Conservation (phyloP, 2,113 vertebrate species). For the Ellobius talpinus region DNA sequence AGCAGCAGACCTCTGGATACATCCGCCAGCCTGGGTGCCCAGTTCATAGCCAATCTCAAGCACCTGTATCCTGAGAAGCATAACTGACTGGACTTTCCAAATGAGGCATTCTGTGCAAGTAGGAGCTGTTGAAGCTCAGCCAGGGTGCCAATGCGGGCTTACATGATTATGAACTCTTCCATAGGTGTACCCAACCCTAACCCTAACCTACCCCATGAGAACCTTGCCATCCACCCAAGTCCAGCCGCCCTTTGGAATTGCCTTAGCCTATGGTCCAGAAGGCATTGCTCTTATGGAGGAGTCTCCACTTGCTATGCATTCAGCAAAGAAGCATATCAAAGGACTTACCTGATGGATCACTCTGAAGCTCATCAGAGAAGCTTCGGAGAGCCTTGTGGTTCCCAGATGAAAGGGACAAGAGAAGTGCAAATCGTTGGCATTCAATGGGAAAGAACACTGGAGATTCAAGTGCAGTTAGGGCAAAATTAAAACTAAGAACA, state of each 20-base stretch:
- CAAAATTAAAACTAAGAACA: conserved; percentile 70
- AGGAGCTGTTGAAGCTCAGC: background rate
- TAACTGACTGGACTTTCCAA: background rate
- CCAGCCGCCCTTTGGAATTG: background rate
- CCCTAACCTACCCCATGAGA: background rate
- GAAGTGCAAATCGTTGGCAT: conserved; percentile 65
- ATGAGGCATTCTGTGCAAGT: background rate
- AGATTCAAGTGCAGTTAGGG: conserved; percentile 39
- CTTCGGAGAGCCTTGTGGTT: conserved; percentile 42
- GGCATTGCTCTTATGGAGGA: background rate
- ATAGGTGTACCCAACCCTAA: fast-evolving
- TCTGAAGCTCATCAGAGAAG: conserved; percentile 62
- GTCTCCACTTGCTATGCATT: background rate
- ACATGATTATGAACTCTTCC: background rate
- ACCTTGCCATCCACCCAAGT: background rate
- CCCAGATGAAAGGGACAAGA: conserved; percentile 64
- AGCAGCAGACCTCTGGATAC: background rate
- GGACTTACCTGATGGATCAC: background rate
- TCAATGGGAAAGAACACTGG: conserved; percentile 8
- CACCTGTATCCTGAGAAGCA: background rate
- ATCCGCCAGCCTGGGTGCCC: background rate
- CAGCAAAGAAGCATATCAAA: conserved; percentile 66
- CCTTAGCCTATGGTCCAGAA: background rate
- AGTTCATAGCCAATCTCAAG: background rate
- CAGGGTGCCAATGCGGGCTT: background rate